phyloP scores from a whole-genome alignment of 2,888 invertebrate genomes.

The Lasius platythorax region DNA sequence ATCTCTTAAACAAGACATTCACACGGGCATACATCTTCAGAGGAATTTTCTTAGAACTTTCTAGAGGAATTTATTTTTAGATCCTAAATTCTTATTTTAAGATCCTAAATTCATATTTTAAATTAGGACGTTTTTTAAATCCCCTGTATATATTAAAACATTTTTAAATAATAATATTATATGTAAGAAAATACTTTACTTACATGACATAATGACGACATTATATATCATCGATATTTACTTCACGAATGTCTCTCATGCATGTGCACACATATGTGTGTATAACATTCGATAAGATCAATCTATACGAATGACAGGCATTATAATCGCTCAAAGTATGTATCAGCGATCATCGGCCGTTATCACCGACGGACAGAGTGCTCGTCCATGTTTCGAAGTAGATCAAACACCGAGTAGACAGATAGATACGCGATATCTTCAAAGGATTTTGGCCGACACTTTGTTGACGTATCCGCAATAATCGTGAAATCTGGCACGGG shows the following conservation, averaged over 20 bases:
- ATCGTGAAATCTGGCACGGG: constrained; percentile 74
- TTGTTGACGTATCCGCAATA: constrained; percentile 72
- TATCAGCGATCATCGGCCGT: constrained; percentile 64
- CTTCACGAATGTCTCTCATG: constrained; percentile 7
- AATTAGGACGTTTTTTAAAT: background rate
- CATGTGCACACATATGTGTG: constrained; percentile 49
- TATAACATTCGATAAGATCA: constrained; percentile 63
- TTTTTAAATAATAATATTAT: background rate
- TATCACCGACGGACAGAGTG: constrained; percentile 75
- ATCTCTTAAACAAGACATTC: background rate
- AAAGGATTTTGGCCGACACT: constrained; percentile 80
- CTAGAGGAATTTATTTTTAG: background rate
- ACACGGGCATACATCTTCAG: background rate
- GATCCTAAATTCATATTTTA: background rate
- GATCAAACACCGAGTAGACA: constrained; percentile 80
- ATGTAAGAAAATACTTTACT: constrained; percentile 12
- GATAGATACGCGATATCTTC: constrained; percentile 82
- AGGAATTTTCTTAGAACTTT: background rate
- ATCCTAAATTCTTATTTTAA: background rate
- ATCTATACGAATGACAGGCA: constrained; percentile 55
- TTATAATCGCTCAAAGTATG: constrained; percentile 66
- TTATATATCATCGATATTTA: constrained; percentile 22
- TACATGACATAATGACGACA: constrained; percentile 13
- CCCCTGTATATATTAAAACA: background rate
- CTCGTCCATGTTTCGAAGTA: constrained; percentile 75